Evolutionary conservation across 2,113 vertebrate genomes (phyloP), one percentile per base, ranked within the genome.

Genomic region (Bubo bubo): DNA sequence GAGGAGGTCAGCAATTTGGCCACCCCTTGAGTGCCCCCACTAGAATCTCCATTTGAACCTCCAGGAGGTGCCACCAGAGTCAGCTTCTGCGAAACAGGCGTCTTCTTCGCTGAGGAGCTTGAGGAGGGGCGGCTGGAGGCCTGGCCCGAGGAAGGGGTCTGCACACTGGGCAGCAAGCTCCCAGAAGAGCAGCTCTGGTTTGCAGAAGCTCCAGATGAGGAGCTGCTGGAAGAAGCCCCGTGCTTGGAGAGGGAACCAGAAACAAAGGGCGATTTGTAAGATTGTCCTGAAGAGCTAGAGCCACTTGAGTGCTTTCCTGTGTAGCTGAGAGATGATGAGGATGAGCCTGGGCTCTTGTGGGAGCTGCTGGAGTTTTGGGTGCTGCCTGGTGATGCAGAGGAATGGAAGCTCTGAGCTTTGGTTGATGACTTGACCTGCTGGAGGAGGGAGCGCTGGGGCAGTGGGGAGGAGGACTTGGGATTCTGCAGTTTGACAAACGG

Each of bases 1-100:
- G 98, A 98, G 34, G 98, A 98, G n/a, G 98, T 99, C 93, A 99
- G 81, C 81, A 99, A 47, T 88, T 99, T 99, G 80, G 98, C 99
- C 79, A 99, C 98, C 4, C 98, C 98, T 95, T 99, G 98, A 13
- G 98, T 98, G 64, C 98, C 98, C 59, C 98, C 98, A 0, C 98
- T 94, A 26, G 98, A 98, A 90, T 98, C 98, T 86, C 98, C 98
- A 2, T 98, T 98, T 45, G 98, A 98, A 47, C 98, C 98, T 32
- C 98, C 98, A 0, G 99, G 98, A 26, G 98, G 98, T 8, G 99
- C 98, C 94, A 99, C 98, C 88, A 99, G 89, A 20, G 98, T 99
- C 81, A 99, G 94, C 92, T 98, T 99, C 91, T 98, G 98, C 13
- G 98, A 96, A 41, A 98, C 95, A 0, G 97, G 88, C 0, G 97